Base-by-base conservation (phyloP, 2,888 invertebrate species). In the Cheilosia soror region DNA sequence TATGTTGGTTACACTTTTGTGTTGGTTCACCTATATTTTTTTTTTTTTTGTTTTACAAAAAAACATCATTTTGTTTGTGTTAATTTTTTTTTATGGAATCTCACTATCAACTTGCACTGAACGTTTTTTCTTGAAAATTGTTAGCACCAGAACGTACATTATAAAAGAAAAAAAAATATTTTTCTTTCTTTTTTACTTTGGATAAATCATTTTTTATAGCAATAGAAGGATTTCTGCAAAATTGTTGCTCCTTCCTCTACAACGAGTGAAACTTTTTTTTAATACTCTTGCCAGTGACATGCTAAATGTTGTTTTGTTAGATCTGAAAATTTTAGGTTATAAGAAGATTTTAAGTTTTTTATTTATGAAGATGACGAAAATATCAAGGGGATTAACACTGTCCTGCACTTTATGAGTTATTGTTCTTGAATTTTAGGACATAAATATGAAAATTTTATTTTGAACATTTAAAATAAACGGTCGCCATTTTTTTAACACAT, bases 91-190 rank as follows among this genome's bases (percentile, higher is more conserved):
- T 51, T 37, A 47, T 68, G 62, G 27, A 73, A 73, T 63, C 49
- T 69, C 78, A 83, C 83, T 57, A 57, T 79, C 79, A 78, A 78
- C 40, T 62, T 78, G 79, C 83, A 79, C 83, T 83, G 83, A 78
- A 78, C 78, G 83, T 83, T 83, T 83, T 71, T 83, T 73, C 63
- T 73, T 68, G 72, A 57, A 71, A 78, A 62, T 78, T 72, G 71
- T 60, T 73, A 80, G 80, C 73, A 83, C 83, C 83, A 66, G 72
- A 83, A 63, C 81, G 76, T 68, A 80, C 53, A 58, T 51, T 44
- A 55, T 29, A 40, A 44, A n/a, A 7, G n/a, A 53, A 37, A 51
- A 62, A 31, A 15, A 25, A 62, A 11, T 40, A 31, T 33, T n/a
- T 25, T 51, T 27, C 2, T 49, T 15, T 37, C 58, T 51, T 27